Base-by-base conservation (phyloP, 2,797 vertebrate genomes). In the Oryzias dopingdopingensis region DNA sequence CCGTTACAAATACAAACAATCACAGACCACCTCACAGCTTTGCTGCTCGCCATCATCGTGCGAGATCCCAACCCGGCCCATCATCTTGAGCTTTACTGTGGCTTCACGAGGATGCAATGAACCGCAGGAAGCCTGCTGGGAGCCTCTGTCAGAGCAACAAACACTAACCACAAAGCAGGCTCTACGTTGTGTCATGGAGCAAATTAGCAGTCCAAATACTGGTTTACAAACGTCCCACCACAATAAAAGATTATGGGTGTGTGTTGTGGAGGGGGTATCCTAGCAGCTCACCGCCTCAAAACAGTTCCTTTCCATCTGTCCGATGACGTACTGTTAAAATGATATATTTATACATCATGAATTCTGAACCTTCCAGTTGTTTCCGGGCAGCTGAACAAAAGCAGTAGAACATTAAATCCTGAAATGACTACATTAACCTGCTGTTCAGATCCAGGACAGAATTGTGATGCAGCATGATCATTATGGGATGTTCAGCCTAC, bases 21-120 rank as follows among this genome's bases (percentile, higher is more conserved):
- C 59, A 64, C 13, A 2, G 41, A 51, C 60, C 70, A 80, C 83
- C 78, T 84, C 78, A 70, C 49, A 77, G 79, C 7, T 53, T 14
- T 54, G 52, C 49, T 66, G 67, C 78, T 72, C 56, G 59, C 77
- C 74, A 56, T 73, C 84, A 14, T 81, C 77, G 70, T 89, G 86
- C 71, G 86, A 79, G 83, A 89, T 81, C 86, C 56, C 55, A 70
- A 65, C 70, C 74, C 70, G 71, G 65, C 81, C 82, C 72, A 72
- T 80, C 78, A 84, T 80, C 63, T 77, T 56, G 14, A 57, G 68
- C 64, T 78, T 86, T 79, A 52, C 68, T 82, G 81, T 56, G 84
- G 80, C 68, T 84, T 83, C 67, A 53, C 10, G 23, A 78, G 76
- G 74, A 72, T 76, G 62, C 62, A 61, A 84, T 48, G 70, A 2